Conservation (phyloP, 1,140 invertebrate species). For the Drosophila kikkawai region DNA sequence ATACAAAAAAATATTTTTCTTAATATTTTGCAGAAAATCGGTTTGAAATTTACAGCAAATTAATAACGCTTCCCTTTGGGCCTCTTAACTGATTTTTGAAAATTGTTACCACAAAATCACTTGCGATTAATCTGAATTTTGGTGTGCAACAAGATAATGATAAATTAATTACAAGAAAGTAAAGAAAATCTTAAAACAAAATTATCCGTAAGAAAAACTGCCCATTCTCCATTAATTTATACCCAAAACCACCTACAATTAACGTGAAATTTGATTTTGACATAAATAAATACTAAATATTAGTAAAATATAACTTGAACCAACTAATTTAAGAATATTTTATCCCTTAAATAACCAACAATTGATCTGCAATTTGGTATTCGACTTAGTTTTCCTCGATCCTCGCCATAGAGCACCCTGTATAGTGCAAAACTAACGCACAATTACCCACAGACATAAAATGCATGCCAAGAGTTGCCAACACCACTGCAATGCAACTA, state of each 20-base stretch:
- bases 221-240: background rate
- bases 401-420: constrained; percentile 44
- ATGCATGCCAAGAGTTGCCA: constrained; percentile 28
- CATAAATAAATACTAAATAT: background rate
- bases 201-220: background rate
- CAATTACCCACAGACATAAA: constrained; percentile 51
- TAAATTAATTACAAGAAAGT: too few species aligned
- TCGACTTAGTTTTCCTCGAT: background rate
- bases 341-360: background rate
- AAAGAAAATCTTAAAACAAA: background rate
- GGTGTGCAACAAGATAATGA: background rate
- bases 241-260: too few species aligned
- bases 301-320: too few species aligned
- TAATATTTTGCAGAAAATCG: background rate
- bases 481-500: constrained; percentile 6
- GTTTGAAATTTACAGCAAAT: background rate
- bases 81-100: background rate
- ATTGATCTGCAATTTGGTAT: background rate
- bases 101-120: background rate
- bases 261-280: background rate
- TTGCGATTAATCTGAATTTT: background rate
- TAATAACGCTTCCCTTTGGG: background rate
- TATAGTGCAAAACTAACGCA: constrained; percentile 55
- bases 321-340: background rate
- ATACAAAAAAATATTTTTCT: background rate